Conservation (phyloP, 2,113 vertebrate species). For the Pterophyllum scalare region DNA sequence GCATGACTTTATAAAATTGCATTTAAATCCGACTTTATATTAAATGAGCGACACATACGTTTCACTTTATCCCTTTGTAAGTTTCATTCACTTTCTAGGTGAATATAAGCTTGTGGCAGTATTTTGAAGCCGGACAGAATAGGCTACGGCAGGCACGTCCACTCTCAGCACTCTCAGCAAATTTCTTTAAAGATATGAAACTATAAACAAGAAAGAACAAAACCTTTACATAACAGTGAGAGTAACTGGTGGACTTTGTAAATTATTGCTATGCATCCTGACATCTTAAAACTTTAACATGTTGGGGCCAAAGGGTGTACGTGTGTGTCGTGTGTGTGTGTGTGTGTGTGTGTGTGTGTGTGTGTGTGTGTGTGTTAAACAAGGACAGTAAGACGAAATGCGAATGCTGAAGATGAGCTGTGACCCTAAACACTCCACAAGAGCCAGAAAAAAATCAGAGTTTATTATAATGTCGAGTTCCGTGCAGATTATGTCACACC, state of each 20-base stretch:
- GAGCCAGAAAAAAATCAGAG: neutral
- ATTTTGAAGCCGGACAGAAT: neutral
- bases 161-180: neutral
- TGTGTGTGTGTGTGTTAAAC: neutral
- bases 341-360: neutral
- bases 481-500: neutral
- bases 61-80: neutral
- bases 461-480: neutral
- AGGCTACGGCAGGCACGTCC: neutral
- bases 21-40: neutral
- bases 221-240: neutral
- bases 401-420: neutral
- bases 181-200: conserved; percentile 10
- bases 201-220: neutral
- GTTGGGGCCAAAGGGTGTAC: neutral
- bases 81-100: neutral
- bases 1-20: neutral
- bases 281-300: neutral
- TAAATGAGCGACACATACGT: neutral
- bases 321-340: neutral
- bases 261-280: neutral
- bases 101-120: neutral
- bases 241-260: neutral
- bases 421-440: conserved; percentile 16
- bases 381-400: neutral